Conservation (phyloP, 2,113 vertebrate species). For the Serilophus lunatus region DNA sequence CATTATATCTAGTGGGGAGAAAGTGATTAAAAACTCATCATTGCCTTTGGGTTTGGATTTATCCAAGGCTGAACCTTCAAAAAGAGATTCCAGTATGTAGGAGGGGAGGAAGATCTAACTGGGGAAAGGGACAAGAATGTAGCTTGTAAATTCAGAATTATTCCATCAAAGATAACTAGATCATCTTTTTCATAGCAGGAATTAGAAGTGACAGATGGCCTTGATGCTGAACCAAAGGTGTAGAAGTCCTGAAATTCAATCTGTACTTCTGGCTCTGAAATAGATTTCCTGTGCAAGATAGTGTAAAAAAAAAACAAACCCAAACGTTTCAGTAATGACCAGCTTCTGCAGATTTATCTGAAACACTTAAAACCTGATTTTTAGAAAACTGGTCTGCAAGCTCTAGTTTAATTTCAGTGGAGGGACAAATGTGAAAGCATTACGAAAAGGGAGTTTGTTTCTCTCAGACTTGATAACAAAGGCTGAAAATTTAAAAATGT, state of each 20-base stretch:
- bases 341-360: neutral
- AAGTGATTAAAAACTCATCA: neutral
- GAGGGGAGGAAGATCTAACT: neutral
- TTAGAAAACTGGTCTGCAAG: neutral
- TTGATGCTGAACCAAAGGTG: constrained; percentile 41
- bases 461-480: neutral
- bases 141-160: constrained; percentile 18
- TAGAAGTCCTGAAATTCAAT: constrained; percentile 30
- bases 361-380: neutral
- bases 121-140: neutral
- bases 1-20: neutral
- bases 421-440: neutral
- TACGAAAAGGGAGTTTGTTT: neutral
- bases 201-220: constrained; percentile 53
- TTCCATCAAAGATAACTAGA: constrained; percentile 33
- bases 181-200: constrained; percentile 43
- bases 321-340: neutral
- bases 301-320: neutral
- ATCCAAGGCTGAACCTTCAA: neutral
- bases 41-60: neutral
- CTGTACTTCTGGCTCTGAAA: constrained; percentile 36
- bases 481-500: neutral
- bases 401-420: neutral
- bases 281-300: constrained; percentile 9
- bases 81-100: neutral